A percentile compares a stretch with the other conserved stretches of the same genome.
These are phyloP conservation scores for Chelon auratus DNA, from an alignment of 2,797 vertebrate species.

Conservation along the genomic window DNA sequence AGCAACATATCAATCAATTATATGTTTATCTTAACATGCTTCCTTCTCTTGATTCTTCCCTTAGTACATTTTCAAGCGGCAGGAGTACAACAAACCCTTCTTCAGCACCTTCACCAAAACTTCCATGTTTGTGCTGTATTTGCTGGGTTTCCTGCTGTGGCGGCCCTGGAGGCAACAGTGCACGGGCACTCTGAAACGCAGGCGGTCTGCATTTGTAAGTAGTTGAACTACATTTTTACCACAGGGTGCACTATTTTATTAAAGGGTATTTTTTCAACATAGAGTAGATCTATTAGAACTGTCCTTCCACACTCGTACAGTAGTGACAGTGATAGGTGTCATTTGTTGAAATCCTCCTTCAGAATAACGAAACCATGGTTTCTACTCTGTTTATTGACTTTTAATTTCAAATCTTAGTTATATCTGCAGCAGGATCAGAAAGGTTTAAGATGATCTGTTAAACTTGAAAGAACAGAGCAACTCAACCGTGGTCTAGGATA, in stretches of 20 bases:
- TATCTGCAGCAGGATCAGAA: background rate
- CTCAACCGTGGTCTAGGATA: too few relatives aligned
- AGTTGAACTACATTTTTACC: background rate
- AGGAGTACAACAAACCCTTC: constrained; percentile 97
- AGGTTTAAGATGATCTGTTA: background rate
- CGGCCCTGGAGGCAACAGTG: constrained; percentile 97
- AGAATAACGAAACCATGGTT: too few relatives aligned
- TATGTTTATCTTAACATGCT: background rate
- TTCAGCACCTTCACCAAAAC: constrained; percentile 99
- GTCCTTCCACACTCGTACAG: too few relatives aligned
- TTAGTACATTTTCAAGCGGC: constrained; percentile 93
- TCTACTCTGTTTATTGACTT: background rate
- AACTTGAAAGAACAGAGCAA: too few relatives aligned
- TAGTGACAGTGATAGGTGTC: too few relatives aligned
- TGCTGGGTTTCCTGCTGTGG: constrained; percentile 97
- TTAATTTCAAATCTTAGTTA: background rate
- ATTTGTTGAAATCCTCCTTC: too few relatives aligned
- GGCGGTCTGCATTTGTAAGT: constrained; percentile 90
- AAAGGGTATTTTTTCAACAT: background rate
- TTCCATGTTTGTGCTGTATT: constrained; percentile 96
- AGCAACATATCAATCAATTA: background rate
- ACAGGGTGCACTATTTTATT: constrained; percentile 12
- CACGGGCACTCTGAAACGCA: constrained; percentile 87
- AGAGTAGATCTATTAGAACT: too few relatives aligned
- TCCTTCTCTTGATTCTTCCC: constrained; percentile 14